A percentile compares a stretch with the other conserved stretches of the same genome.
Evolutionary conservation across 2,888 invertebrate genomes (phyloP).

Genomic region (Gryllus longicercus): DNA sequence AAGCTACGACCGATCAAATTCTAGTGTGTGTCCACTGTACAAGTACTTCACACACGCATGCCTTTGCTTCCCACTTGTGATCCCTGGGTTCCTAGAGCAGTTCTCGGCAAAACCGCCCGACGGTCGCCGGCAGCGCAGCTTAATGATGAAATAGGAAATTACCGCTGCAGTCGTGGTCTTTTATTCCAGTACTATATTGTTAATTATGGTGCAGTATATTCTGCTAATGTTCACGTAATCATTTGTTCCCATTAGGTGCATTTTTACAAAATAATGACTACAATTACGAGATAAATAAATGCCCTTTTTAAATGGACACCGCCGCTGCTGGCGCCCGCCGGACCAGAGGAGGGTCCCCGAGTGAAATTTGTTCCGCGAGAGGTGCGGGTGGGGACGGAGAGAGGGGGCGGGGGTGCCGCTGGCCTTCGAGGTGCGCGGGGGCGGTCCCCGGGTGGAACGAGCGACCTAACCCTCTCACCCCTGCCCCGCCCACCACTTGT

Average conservation of each 20-base stretch:
- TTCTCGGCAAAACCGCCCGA: too few relatives aligned
- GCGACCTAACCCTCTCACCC: too few relatives aligned
- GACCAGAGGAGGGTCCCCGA: background rate
- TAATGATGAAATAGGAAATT: conserved; percentile 17
- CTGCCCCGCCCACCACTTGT: too few relatives aligned
- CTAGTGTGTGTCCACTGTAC: background rate
- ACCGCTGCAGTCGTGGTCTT: background rate
- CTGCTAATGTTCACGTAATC: conserved; percentile 5
- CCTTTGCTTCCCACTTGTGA: background rate
- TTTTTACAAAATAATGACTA: conserved; percentile 17
- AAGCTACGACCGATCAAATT: background rate
- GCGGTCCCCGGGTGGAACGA: too few relatives aligned
- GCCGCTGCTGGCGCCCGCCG: background rate
- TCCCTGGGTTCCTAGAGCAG: too few relatives aligned
- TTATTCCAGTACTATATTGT: conserved; percentile 3
- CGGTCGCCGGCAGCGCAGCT: background rate
- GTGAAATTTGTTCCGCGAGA: background rate
- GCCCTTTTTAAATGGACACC: conserved; percentile 3
- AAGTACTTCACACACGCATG: background rate
- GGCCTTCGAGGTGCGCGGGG: too few relatives aligned
- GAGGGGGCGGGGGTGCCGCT: background rate
- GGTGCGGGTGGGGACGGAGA: background rate
- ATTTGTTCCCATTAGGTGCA: conserved; percentile 11
- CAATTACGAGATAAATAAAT: conserved; percentile 17
- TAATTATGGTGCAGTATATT: conserved; percentile 17